These are phyloP conservation scores for Planococcus citri DNA, from an alignment of 1,140 invertebrate genomes.

Conservation along the genomic window DNA sequence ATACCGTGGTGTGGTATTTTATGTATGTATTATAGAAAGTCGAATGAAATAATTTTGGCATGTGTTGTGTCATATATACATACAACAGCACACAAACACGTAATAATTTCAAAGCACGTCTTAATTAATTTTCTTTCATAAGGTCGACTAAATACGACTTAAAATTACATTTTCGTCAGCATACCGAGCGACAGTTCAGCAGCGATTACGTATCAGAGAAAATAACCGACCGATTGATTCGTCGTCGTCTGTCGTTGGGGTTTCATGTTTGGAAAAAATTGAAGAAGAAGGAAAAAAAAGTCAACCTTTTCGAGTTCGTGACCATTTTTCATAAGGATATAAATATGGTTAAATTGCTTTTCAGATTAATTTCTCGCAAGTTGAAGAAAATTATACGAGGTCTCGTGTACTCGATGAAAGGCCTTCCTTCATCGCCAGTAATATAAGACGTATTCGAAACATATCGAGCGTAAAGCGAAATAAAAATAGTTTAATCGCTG, in stretches of 20 bases:
- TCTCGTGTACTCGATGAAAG: no score
- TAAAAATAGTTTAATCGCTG: no score
- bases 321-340: not conserved
- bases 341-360: not conserved
- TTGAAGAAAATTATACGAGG: not conserved
- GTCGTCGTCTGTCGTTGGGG: not conserved
- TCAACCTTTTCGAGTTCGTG: no score
- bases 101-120: not conserved
- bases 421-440: no score
- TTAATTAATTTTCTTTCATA: conserved; percentile 8
- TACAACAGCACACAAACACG: not conserved
- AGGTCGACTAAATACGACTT: not conserved
- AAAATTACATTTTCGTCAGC: not conserved
- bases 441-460: no score
- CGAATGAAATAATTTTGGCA: not conserved
- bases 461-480: no score
- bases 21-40: not conserved
- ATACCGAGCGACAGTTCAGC: not conserved
- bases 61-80: no score
- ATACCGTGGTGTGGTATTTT: no score
- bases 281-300: no score
- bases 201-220: not conserved
- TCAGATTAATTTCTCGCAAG: not conserved
- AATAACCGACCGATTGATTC: not conserved
- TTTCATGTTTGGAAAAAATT: no score